Evolutionary conservation across 2,113 vertebrate genomes (phyloP).

Genomic region (Piaya cayana): DNA sequence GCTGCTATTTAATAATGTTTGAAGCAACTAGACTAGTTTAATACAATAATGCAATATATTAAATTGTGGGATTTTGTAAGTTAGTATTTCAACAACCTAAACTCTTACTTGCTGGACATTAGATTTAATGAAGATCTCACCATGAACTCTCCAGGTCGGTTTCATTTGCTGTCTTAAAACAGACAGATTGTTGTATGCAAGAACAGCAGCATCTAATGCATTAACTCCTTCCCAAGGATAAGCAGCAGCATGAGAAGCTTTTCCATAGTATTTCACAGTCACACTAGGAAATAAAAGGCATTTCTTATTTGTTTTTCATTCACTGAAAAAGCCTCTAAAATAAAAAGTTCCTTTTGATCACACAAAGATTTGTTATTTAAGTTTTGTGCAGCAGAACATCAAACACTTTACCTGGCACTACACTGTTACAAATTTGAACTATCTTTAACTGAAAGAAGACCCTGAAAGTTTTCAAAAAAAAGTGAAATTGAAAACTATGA

Average conservation of each 20-base stretch:
- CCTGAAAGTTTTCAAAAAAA: not conserved
- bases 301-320: slow-evolving; percentile 53
- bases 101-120: slow-evolving; percentile 37
- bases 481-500: not conserved
- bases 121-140: slow-evolving; percentile 74
- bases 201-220: slow-evolving; percentile 90
- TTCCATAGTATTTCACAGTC: slow-evolving; percentile 89
- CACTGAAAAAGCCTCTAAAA: not conserved
- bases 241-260: slow-evolving; percentile 86
- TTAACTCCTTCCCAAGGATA: slow-evolving; percentile 92
- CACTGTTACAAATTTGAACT: not conserved
- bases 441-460: not conserved
- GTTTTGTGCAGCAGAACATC: not conserved
- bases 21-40: not conserved
- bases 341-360: slow-evolving; percentile 6
- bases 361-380: not conserved
- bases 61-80: not conserved
- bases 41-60: not conserved
- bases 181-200: slow-evolving; percentile 90
- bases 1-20: not conserved
- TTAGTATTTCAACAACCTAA: slow-evolving; percentile 50
- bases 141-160: slow-evolving; percentile 88
- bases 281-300: slow-evolving; percentile 80
- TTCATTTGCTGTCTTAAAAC: slow-evolving; percentile 90
- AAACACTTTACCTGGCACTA: not conserved